Evolutionary conservation across 2,113 vertebrate species (phyloP).

Genomic region (Spea bombifrons): DNA sequence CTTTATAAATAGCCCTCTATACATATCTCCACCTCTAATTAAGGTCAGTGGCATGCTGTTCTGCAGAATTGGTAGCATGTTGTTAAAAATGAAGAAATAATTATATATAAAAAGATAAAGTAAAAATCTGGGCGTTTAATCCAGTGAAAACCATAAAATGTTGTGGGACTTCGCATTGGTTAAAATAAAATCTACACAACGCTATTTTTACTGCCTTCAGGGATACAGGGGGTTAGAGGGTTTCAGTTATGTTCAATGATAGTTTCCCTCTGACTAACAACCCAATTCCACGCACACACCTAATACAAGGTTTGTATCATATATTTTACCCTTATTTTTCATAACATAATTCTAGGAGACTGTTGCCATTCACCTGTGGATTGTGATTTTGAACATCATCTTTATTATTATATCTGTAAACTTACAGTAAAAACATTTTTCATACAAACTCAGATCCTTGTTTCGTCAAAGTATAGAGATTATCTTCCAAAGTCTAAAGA

Average conservation of each 20-base stretch:
- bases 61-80: too few relatives aligned
- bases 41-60: too few relatives aligned
- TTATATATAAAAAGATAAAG: too few relatives aligned
- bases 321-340: background rate
- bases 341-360: background rate
- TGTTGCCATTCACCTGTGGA: background rate
- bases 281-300: background rate
- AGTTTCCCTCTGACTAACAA: background rate
- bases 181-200: too few relatives aligned
- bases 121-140: too few relatives aligned
- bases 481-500: slow-evolving; percentile 24
- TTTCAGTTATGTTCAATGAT: background rate
- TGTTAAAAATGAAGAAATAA: too few relatives aligned
- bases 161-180: too few relatives aligned
- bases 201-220: too few relatives aligned
- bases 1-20: too few relatives aligned
- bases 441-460: background rate
- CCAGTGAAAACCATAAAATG: too few relatives aligned
- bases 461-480: slow-evolving; percentile 21
- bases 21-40: too few relatives aligned
- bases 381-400: background rate
- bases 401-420: slow-evolving; percentile 8
- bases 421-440: background rate
- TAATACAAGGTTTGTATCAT: background rate
- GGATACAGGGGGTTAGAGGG: too few relatives aligned